Evolutionary conservation across 2,797 vertebrate genomes (phyloP).

Genomic region (Anguilla obscura): DNA sequence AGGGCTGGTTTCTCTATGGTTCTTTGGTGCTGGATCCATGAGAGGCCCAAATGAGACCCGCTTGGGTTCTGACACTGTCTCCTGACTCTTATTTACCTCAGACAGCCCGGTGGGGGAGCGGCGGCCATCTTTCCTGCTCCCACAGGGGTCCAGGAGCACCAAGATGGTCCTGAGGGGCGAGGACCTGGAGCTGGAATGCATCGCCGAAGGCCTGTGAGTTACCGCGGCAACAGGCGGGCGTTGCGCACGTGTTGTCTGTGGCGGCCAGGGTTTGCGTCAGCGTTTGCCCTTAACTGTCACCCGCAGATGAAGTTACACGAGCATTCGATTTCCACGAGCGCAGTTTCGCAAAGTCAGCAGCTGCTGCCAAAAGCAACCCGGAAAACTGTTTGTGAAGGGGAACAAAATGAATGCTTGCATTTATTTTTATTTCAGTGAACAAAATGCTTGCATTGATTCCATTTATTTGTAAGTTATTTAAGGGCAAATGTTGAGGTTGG

Average conservation of each 20-base stretch:
- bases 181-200: constrained; percentile 87
- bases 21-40: neutral
- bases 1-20: constrained; percentile 23
- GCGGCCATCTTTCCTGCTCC: constrained; percentile 81
- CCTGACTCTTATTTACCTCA: constrained; percentile 58
- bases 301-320: neutral
- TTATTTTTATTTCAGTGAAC: constrained; percentile 3
- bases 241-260: neutral
- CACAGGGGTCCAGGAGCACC: constrained; percentile 78
- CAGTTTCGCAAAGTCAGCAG: neutral
- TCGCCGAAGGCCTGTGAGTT: constrained; percentile 95
- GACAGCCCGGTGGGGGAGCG: constrained; percentile 81
- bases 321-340: neutral
- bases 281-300: neutral
- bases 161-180: constrained; percentile 87
- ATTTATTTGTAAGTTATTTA: too few species aligned
- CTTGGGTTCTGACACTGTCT: constrained; percentile 37
- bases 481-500: neutral
- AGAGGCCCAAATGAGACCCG: neutral
- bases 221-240: neutral
- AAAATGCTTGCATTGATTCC: neutral
- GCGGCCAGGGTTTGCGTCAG: neutral
- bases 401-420: too few species aligned
- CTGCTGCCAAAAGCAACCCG: too few species aligned
- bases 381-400: too few species aligned